Evolutionary conservation across 1,140 invertebrate species (phyloP), one percentile per base, ranked within the genome.

Genomic region (Papilio glaucus): DNA sequence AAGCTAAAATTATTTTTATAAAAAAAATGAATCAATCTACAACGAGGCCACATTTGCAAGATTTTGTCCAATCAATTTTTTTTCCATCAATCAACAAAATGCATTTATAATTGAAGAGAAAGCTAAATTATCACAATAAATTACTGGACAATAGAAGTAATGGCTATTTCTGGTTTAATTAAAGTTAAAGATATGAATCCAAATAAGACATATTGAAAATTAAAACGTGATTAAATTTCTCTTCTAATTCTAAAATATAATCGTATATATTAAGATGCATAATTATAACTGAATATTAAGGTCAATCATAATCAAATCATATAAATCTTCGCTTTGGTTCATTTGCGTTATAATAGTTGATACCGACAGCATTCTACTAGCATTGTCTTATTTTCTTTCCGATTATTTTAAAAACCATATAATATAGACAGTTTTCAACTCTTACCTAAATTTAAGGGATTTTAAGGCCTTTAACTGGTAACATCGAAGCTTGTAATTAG

Each of bases 71-170:
- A 57, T 57, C 2, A 57, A 57, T 24, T 10, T 18, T 13, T 41
- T 53, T 24, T 26, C 24, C 18, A 0, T 24, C 21, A 15, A 49
- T 15, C n/a, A 45, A 24, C 0, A 24, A 21, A 24, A 57, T 57
- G 49, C 18, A 57, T 57, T 57, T 57, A 57, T 57, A 57, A 38
- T 65, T 38, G 18, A 65, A 65, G 29, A 65, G 62, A 65, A 65
- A 65, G 62, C 29, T 39, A 39, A 13, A 9, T 65, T 38, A 41
- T 21, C 18, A 18, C 2, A 38, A 33, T 65, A 38, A 21, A n/a
- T 65, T 38, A 65, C 15, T 65, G n/a, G n/a, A 65, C 15, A 65
- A 65, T 21, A 18, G 26, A 12, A 13, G 62, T 38, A 65, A 13
- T 18, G 18, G 18, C 39, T 41, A 65, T 18, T 65, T 37, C 21